Conservation (phyloP, 2,113 vertebrate species). For the Coptodon bakossiorum region DNA sequence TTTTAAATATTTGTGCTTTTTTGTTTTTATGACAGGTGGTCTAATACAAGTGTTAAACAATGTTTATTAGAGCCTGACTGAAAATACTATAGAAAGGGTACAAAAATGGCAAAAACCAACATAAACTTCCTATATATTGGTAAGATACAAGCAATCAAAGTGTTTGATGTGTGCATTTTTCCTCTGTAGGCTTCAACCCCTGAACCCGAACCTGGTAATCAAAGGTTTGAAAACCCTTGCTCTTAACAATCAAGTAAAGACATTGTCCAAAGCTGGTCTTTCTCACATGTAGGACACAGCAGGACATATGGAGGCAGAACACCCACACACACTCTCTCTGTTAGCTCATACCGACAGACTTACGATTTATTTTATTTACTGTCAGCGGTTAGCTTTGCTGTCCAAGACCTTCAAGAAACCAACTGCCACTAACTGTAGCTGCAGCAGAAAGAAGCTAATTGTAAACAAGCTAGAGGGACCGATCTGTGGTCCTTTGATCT, state of each 20-base stretch:
- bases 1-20: background rate
- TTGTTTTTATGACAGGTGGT: background rate
- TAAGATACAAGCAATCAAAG: background rate
- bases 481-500: background rate
- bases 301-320: background rate
- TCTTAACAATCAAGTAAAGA: background rate
- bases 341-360: background rate
- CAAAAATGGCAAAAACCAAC: background rate
- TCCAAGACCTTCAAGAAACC: background rate
- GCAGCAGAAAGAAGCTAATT: background rate
- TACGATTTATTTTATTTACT: background rate
- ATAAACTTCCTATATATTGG: rapidly evolving
- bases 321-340: background rate
- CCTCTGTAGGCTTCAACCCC: background rate
- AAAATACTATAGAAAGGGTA: background rate
- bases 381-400: background rate
- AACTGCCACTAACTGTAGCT: background rate
- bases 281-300: background rate
- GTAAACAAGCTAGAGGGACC: background rate
- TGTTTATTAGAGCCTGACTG: background rate
- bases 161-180: background rate
- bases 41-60: background rate
- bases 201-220: background rate
- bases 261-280: background rate
- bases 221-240: background rate